Base-by-base conservation (phyloP, 2,113 vertebrate species). In the Anser brachyrhynchus region DNA sequence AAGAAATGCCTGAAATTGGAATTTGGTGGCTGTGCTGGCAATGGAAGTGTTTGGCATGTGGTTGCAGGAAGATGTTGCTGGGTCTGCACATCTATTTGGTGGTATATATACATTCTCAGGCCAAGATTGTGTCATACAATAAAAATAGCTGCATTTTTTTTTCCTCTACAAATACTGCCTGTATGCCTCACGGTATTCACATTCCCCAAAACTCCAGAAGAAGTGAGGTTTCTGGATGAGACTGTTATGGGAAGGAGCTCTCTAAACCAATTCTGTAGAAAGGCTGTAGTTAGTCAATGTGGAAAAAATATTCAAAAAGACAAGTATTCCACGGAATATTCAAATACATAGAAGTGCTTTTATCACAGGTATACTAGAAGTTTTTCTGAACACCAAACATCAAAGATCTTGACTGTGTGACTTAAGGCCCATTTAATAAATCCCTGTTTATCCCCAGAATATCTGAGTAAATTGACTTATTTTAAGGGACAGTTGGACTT, bases 11-110 rank as follows among this genome's bases (percentile, higher is more conserved):
- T 43, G 39, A 70, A 92, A 74, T 12, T 20, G 22, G 29, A 84
- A 62, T 22, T 11, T 2, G 1, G 1, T 0, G 12, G 18, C 1
- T 76, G 17, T 43, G 65, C 0, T 7, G 22, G 9, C 51, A 49
- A 35, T n/a, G 23, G 52, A 87, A 74, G 5, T 7, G 2, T 20
- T 87, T 5, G 0, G 64, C 19, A 16, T 3, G 0, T 51, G 37
- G 43, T 25, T 46, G n/a, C 26, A 11, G 51, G 55, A 75, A 78
- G 33, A 15, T 8, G 11, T 6, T 79, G 29, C 25, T 49, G 54
- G 21, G 39, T 21, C 67, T 39, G 18, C 13, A 49, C 2, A 5
- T 33, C 49, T 62, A 4, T 26, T 72, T 69, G 43, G 20, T 37
- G 43, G 49, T 13, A 81, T 17, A 49, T 58, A 26, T 0, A 62